phyloP scores from a whole-genome alignment of 2,888 invertebrate species.

The Asteroscopus sphinx region DNA sequence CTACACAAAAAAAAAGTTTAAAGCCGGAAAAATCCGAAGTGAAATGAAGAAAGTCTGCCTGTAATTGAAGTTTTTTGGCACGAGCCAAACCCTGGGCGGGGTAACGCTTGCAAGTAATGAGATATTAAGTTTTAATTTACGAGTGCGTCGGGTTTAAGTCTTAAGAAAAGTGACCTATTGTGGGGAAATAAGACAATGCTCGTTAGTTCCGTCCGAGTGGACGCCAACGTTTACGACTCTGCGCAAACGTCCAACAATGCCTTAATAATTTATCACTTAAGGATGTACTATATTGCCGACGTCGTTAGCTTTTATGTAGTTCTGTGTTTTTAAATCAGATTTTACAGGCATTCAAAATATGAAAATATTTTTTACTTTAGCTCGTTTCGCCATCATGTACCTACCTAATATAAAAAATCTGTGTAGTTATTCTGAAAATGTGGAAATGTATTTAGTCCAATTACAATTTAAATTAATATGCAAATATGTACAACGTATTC shows the following conservation, averaged over 20 bases:
- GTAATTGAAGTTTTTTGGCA: constrained; percentile 77
- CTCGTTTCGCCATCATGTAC: no score
- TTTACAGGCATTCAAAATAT: no score
- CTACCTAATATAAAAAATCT: no score
- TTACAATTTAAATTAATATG: no score
- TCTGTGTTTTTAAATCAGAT: constrained; percentile 45
- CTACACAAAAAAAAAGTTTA: constrained; percentile 24
- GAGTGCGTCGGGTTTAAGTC: constrained; percentile 82
- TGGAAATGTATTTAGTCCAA: not conserved
- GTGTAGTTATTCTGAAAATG: not conserved
- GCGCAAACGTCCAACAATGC: constrained; percentile 77
- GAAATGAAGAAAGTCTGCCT: constrained; percentile 60
- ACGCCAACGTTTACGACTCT: constrained; percentile 76
- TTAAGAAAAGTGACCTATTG: constrained; percentile 88
- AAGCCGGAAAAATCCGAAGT: constrained; percentile 32
- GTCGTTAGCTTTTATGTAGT: constrained; percentile 60
- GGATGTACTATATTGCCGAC: constrained; percentile 74
- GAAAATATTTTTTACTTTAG: no score
- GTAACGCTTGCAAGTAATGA: constrained; percentile 86
- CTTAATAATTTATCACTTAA: constrained; percentile 82
- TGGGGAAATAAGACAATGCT: constrained; percentile 86
- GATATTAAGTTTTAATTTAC: constrained; percentile 88
- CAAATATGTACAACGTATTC: no score
- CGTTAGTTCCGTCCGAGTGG: constrained; percentile 84
- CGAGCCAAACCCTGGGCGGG: constrained; percentile 71